Base-by-base conservation (phyloP, 2,113 vertebrate genomes). In the Gracilinanus agilis region DNA sequence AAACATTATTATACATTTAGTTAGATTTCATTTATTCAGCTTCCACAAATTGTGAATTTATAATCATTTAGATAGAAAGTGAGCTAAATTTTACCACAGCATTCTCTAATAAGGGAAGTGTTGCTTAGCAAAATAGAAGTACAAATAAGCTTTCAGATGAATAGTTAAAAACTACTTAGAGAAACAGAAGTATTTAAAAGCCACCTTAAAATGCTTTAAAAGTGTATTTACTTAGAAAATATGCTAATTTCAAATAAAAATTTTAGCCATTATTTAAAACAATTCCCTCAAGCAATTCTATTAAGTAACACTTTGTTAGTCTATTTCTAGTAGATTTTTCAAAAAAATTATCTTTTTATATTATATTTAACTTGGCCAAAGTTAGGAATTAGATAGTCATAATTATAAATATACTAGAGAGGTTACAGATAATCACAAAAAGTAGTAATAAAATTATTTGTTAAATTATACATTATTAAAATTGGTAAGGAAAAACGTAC, bases 121-220 rank as follows among this genome's bases (percentile, higher is more conserved):
- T 29, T 93, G 53, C 58, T 90, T 90, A 55, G 49, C 7, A 54
- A 94, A 56, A 88, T 91, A 89, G 44, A 27, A 92, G 9, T n/a
- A 90, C 90, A 93, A 92, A 53, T 11, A 88, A 94, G n/a, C 88
- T 89, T 24, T 58, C 21, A 8, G 54, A 34, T 67, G 21, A 1
- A 75, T 93, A 67, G 67, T 88, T 93, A 88, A 92, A n/a, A 95
- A 94, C 44, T 89, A 54, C 21, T 88, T 89, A 90, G 90, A 54
- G 89, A 67, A 8, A 92, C 91, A 16, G 54, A 25, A 61, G 75
- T 29, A 0, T 10, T 92, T 83, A 49, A 91, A 92, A 27, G 27
- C 2, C 2, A 53, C 11, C 23, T 83, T 53, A 27, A 58, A 58
- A 24, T 90, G 90, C 55, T 56, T 92, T 88, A 44, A 6, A 49